Evolutionary conservation across 2,888 invertebrate species (phyloP).

Genomic region (Phortica okadai): DNA sequence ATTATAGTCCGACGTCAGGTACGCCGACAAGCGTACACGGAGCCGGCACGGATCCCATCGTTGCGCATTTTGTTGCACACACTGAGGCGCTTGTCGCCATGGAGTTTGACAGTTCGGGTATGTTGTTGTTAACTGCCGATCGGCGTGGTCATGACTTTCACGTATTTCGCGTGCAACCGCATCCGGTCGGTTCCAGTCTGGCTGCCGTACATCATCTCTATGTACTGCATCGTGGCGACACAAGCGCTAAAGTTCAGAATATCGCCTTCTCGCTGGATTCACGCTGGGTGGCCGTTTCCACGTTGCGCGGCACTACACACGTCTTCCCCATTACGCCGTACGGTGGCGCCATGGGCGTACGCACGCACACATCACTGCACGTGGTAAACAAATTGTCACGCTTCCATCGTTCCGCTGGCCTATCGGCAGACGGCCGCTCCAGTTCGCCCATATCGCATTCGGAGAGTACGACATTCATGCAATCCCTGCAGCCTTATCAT

Average conservation of each 20-base stretch:
- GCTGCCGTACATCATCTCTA: conserved; percentile 97
- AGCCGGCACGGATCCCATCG: conserved; percentile 82
- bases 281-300: conserved; percentile 97
- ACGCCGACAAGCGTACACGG: conserved; percentile 64
- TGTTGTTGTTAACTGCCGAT: conserved; percentile 93
- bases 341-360: conserved; percentile 91
- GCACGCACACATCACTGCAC: conserved; percentile 95
- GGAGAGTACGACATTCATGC: conserved; percentile 75
- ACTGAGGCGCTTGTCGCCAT: conserved; percentile 92
- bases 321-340: conserved; percentile 98
- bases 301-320: conserved; percentile 97
- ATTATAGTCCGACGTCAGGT: conserved; percentile 74
- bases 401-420: conserved; percentile 97
- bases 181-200: conserved; percentile 90
- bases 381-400: conserved; percentile 95
- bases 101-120: conserved; percentile 93
- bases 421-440: conserved; percentile 84
- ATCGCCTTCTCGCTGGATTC: conserved; percentile 94
- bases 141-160: conserved; percentile 96
- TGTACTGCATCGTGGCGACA: conserved; percentile 95
- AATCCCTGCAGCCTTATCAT: conserved; percentile 81
- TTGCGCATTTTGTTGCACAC: conserved; percentile 93
- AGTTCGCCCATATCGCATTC: conserved; percentile 81
- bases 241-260: conserved; percentile 95
- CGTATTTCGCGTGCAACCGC: conserved; percentile 94